phyloP scores from a whole-genome alignment of 2,888 invertebrate species.

The Troides helena region DNA sequence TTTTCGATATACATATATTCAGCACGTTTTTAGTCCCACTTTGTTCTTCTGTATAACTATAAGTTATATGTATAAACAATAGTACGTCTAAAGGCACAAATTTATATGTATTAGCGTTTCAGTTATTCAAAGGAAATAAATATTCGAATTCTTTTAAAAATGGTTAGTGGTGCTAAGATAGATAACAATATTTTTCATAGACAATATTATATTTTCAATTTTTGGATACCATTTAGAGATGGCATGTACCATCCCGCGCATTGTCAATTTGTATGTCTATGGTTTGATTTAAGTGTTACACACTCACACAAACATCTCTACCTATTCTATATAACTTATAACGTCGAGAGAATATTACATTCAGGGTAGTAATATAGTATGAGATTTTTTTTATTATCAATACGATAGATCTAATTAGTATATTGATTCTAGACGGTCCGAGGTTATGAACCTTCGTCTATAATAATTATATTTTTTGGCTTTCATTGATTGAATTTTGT shows the following conservation, averaged over 20 bases:
- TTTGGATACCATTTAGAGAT: constrained; percentile 69
- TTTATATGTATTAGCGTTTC: constrained; percentile 15
- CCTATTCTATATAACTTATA: constrained; percentile 41
- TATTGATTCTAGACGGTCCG: constrained; percentile 17
- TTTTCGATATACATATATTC: background rate
- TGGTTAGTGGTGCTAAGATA: constrained; percentile 73
- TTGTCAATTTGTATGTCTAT: constrained; percentile 64
- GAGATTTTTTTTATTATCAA: constrained; percentile 40
- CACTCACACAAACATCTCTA: constrained; percentile 33
- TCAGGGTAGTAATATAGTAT: constrained; percentile 69
- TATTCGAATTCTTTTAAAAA: constrained; percentile 32
- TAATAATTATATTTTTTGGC: background rate
- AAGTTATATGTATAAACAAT: background rate
- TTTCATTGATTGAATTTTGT: background rate
- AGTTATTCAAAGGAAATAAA: constrained; percentile 3
- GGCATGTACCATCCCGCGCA: constrained; percentile 55
- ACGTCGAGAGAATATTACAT: constrained; percentile 54
- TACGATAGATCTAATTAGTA: constrained; percentile 29
- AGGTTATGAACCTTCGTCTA: constrained; percentile 3
- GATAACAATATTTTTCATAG: constrained; percentile 70
- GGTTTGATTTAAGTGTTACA: constrained; percentile 39
- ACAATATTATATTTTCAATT: constrained; percentile 70
- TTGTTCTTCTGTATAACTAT: background rate
- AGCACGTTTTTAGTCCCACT: background rate
- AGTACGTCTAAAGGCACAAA: background rate